These are phyloP conservation scores for Geophilus truncorum DNA, from an alignment of 2,888 invertebrate genomes.

Conservation along the genomic window DNA sequence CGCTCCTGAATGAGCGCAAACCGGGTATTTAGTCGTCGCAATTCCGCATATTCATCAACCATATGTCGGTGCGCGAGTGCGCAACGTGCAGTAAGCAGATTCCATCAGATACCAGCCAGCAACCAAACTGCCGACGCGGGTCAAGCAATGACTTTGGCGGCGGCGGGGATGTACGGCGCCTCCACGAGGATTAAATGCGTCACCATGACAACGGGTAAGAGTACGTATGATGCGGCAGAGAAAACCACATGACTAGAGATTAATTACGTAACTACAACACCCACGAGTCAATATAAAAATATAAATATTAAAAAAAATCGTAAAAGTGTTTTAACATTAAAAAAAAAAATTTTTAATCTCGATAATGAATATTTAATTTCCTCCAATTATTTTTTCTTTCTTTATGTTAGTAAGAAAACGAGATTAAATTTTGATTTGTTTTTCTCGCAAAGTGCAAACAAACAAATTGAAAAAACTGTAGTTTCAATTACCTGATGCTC, in stretches of 20 bases:
- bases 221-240: background rate
- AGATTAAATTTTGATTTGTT: background rate
- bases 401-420: background rate
- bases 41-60: background rate
- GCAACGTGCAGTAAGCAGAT: background rate
- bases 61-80: background rate
- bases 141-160: constrained; percentile 13
- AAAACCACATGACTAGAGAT: background rate
- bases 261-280: background rate
- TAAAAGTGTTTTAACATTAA: too few species aligned
- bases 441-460: background rate
- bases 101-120: background rate
- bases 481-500: too few species aligned
- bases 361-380: too few species aligned
- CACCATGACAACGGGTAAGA: background rate
- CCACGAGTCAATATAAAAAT: too few species aligned
- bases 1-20: background rate
- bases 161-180: constrained; percentile 10
- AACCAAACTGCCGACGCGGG: background rate
- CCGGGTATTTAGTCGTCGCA: background rate
- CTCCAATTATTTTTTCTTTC: background rate
- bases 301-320: too few species aligned
- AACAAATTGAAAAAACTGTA: too few species aligned
- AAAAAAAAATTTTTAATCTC: too few species aligned
- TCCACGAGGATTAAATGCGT: constrained; percentile 3